phyloP scores from a whole-genome alignment of 2,888 invertebrate species.

The Belgica antarctica region DNA sequence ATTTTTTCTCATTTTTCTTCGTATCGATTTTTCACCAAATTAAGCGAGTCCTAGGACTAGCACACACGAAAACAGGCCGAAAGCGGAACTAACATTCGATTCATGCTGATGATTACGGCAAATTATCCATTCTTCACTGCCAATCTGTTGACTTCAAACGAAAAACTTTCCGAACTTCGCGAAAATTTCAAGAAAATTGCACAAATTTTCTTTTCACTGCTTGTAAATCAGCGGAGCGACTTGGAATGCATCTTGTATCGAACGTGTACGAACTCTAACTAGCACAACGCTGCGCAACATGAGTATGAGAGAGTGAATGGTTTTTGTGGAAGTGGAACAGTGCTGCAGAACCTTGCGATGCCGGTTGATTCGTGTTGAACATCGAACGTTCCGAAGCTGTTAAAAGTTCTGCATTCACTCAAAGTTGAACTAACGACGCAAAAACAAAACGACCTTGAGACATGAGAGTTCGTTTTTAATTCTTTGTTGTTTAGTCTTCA shows the following conservation, averaged over 20 bases:
- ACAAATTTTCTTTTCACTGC: constrained; percentile 13
- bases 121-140: background rate
- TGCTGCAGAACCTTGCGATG: constrained; percentile 21
- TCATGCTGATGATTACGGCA: constrained; percentile 3
- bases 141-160: background rate
- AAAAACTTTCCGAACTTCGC: background rate
- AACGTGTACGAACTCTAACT: constrained; percentile 33
- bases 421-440: too few species aligned
- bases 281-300: constrained; percentile 25
- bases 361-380: constrained; percentile 21
- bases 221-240: background rate
- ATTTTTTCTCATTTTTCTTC: constrained; percentile 31
- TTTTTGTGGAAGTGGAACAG: constrained; percentile 23
- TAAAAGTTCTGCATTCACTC: too few species aligned
- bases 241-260: constrained; percentile 33
- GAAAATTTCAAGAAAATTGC: constrained; percentile 18
- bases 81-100: constrained; percentile 16
- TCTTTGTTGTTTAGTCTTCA: background rate
- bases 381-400: too few species aligned
- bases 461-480: background rate
- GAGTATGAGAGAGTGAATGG: constrained; percentile 8
- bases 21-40: constrained; percentile 37
- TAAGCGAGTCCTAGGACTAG: constrained; percentile 11
- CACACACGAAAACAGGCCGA: background rate
- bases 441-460: background rate